Conservation (phyloP, 2,888 invertebrate genomes). For the Rotaria magnacalcarata region DNA sequence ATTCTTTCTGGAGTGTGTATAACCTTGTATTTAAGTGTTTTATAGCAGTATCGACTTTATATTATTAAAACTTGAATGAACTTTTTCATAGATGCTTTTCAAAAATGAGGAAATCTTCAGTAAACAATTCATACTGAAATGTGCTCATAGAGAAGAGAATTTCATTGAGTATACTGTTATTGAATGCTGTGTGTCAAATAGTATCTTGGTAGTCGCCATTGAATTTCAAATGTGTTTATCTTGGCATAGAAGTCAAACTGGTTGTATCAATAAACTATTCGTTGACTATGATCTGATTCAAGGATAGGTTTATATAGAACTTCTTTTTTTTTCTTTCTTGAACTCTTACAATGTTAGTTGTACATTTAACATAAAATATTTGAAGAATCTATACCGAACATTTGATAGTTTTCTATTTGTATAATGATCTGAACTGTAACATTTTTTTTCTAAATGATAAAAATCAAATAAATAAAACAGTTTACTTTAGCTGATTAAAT, state of each 20-base stretch:
- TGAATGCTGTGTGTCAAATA: no score
- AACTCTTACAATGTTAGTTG: not conserved
- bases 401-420: not conserved
- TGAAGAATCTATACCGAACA: not conserved
- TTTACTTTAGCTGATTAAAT: not conserved
- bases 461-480: not conserved
- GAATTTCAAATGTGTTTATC: not conserved
- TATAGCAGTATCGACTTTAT: no score
- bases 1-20: no score
- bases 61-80: no score
- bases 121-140: no score
- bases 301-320: not conserved
- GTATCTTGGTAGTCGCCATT: not conserved
- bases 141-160: no score
- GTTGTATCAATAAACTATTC: not conserved
- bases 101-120: no score
- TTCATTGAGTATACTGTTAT: no score
- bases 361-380: not conserved
- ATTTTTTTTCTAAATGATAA: not conserved
- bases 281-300: not conserved
- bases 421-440: not conserved
- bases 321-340: not conserved
- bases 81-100: no score
- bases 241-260: not conserved
- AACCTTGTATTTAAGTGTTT: no score